These are phyloP conservation scores for Chrysolina haemoptera DNA, from an alignment of 2,888 invertebrate genomes.

Conservation along the genomic window DNA sequence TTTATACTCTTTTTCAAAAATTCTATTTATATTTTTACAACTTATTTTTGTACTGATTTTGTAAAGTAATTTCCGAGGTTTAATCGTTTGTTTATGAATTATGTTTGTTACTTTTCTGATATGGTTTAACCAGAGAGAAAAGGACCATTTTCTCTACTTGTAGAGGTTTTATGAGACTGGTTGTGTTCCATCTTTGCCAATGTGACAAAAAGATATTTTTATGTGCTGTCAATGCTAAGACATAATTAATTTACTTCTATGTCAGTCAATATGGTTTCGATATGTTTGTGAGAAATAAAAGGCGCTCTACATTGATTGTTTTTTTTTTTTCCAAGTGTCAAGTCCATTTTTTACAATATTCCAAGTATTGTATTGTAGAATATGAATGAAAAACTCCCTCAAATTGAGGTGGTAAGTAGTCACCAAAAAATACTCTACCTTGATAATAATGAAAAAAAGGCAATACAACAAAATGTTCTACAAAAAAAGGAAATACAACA, in stretches of 20 bases:
- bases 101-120: conserved; percentile 32
- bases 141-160: conserved; percentile 42
- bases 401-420: no score
- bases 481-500: no score
- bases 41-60: conserved; percentile 42
- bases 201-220: conserved; percentile 9
- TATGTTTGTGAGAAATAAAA: conserved; percentile 15
- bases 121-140: conserved; percentile 22
- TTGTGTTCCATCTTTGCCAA: conserved; percentile 52
- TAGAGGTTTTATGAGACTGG: conserved; percentile 61
- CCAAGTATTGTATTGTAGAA: no score
- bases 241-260: neutral
- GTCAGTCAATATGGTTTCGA: conserved; percentile 2
- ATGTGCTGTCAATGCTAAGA: neutral
- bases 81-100: conserved; percentile 23
- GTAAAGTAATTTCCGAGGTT: conserved; percentile 17
- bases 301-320: conserved; percentile 7
- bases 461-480: no score
- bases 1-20: conserved; percentile 47
- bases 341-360: no score
- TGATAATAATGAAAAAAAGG: no score
- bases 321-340: neutral
- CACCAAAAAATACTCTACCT: no score
- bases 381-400: no score
- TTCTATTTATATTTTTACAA: conserved; percentile 44